Conservation (phyloP, 1,140 invertebrate species). For the Zaprionus tsacasi region DNA sequence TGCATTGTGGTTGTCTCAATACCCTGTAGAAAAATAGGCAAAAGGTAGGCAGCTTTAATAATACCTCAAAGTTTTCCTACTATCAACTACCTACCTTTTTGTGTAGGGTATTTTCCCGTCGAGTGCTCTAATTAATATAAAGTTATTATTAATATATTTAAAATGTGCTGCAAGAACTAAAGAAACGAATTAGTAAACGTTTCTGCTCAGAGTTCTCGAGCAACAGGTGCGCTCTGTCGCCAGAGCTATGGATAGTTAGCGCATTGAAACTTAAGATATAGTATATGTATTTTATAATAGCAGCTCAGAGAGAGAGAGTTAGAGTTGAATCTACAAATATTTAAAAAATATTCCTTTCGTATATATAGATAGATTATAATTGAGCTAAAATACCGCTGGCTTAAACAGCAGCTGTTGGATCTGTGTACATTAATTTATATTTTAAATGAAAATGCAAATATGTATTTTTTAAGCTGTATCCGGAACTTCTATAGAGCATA, state of each 20-base stretch:
- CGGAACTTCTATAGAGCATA: neutral
- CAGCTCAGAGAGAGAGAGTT: too few relatives aligned
- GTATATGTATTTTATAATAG: neutral
- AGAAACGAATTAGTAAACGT: neutral
- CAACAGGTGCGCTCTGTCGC: constrained; percentile 8
- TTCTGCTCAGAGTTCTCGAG: neutral
- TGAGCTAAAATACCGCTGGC: neutral
- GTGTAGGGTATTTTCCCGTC: neutral
- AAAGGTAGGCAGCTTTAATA: neutral
- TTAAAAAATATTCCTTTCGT: neutral
- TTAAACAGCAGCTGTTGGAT: neutral
- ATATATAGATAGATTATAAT: neutral
- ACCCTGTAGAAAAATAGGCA: neutral
- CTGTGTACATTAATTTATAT: constrained; percentile 6
- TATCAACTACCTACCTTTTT: neutral
- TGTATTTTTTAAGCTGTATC: neutral
- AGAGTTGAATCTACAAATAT: too few relatives aligned
- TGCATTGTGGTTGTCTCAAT: constrained; percentile 59
- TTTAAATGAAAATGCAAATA: constrained; percentile 1
- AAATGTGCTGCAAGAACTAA: constrained; percentile 45
- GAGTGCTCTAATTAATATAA: neutral
- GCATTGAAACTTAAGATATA: neutral
- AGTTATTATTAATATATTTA: constrained; percentile 65
- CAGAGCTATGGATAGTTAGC: neutral
- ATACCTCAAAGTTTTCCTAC: neutral